Evolutionary conservation across 2,113 vertebrate species (phyloP).

Genomic region (Campylomormyrus numenius): DNA sequence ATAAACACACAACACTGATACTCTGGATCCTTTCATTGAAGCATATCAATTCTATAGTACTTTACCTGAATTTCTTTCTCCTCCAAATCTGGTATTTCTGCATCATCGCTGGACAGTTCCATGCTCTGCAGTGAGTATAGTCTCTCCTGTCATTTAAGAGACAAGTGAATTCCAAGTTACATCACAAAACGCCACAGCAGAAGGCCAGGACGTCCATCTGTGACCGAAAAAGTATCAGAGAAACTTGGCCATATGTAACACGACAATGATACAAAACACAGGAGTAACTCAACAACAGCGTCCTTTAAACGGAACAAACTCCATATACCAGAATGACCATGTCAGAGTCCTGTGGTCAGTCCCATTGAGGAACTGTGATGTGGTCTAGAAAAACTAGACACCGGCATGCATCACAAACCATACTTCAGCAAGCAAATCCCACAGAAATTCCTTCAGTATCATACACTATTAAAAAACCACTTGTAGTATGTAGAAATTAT

Average conservation of each 20-base stretch:
- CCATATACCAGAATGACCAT: neutral
- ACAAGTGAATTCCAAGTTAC: neutral
- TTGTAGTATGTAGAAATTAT: neutral
- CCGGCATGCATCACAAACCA: neutral
- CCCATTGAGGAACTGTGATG: neutral
- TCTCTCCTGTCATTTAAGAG: neutral
- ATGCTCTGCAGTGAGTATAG: neutral
- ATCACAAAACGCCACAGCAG: neutral
- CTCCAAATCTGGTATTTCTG: neutral
- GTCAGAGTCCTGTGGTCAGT: neutral
- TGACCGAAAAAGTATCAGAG: neutral
- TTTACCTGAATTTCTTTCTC: neutral
- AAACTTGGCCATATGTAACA: neutral
- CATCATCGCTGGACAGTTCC: neutral
- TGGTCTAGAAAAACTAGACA: neutral
- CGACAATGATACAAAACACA: neutral
- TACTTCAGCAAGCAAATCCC: neutral
- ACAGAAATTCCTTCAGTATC: neutral
- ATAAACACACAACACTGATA: neutral
- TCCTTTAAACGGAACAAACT: neutral
- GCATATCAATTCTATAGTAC: neutral
- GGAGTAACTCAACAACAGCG: neutral
- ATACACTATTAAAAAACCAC: neutral
- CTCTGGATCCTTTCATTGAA: neutral
- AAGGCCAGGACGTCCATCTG: neutral